Evolutionary conservation across 2,888 invertebrate genomes (phyloP), one percentile per base, ranked within the genome.

Genomic region (Tachina lurida): DNA sequence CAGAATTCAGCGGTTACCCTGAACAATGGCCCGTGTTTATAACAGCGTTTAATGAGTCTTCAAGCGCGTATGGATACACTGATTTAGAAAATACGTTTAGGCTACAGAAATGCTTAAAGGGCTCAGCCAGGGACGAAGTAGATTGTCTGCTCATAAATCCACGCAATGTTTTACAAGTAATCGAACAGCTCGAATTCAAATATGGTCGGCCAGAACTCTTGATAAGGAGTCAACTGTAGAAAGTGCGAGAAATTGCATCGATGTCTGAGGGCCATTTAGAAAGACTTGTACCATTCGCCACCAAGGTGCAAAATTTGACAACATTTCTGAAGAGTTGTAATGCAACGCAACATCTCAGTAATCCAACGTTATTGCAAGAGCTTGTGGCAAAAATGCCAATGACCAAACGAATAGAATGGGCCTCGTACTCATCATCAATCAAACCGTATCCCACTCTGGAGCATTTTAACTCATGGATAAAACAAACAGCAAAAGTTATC

Each of bases 291-390:
- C 63, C 63, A 43, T 75, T 75, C 22, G 49, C 75, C 39, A 75
- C 75, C 39, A 63, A 75, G 17, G 63, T 75, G 41, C 63, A 75
- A 41, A 75, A 75, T 39, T n/a, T 75, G 4, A 41, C 63, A 13
- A 43, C 56, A 2, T 71, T 71, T 12, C 56, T 71, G 56, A 56
- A 71, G 43, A 71, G 12, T 13, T 41, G 43, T 19, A 71, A 71
- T 12, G 56, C 56, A 13, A n/a, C n/a, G 17, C 71, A 71, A 52
- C 39, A 60, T 73, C 60, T 73, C 22, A 31, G 47, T n/a, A 60
- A 60, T 15, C 60, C 60, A 5, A 60, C 60, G 22, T 45, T 60
- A 19, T 47, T 74, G n/a, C 49, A 74, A 17, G 47, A 60, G 43
- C 31, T 74, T 47, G 10, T 74, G 13, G 22, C 58, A 2, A 74